Evolutionary conservation across 2,888 invertebrate species (phyloP).

Genomic region (Camptogramma bilineatum): DNA sequence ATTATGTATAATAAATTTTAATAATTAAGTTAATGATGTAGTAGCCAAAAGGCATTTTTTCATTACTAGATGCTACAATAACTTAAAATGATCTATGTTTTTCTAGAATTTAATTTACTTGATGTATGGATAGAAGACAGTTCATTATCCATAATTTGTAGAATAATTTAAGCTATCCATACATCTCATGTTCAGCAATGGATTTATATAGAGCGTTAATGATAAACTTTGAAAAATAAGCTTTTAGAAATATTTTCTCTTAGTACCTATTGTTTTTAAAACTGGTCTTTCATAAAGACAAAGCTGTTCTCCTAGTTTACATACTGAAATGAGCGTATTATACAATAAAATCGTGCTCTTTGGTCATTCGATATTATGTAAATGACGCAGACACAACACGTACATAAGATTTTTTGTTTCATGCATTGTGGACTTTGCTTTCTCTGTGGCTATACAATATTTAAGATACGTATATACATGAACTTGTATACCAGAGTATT

Average conservation of each 20-base stretch:
- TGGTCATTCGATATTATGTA: conserved; percentile 17
- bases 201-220: too few relatives aligned
- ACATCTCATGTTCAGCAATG: too few relatives aligned
- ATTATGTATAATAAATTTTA: background rate
- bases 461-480: background rate
- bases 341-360: conserved; percentile 11
- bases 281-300: background rate
- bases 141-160: too few relatives aligned
- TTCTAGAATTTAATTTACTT: too few relatives aligned
- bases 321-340: background rate
- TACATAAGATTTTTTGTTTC: conserved; percentile 19
- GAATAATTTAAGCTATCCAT: too few relatives aligned
- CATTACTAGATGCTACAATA: background rate
- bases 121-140: too few relatives aligned
- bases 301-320: background rate
- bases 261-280: too few relatives aligned
- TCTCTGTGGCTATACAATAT: background rate
- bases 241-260: too few relatives aligned
- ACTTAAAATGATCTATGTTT: background rate
- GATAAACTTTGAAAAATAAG: too few relatives aligned
- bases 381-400: conserved; percentile 17
- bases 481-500: background rate
- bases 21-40: background rate
- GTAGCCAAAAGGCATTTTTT: background rate
- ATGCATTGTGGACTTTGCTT: conserved; percentile 8